A percentile compares a stretch with the other conserved stretches of the same genome.
Evolutionary conservation across 1,140 invertebrate genomes (phyloP).

Genomic region (Heterodera schachtii): DNA sequence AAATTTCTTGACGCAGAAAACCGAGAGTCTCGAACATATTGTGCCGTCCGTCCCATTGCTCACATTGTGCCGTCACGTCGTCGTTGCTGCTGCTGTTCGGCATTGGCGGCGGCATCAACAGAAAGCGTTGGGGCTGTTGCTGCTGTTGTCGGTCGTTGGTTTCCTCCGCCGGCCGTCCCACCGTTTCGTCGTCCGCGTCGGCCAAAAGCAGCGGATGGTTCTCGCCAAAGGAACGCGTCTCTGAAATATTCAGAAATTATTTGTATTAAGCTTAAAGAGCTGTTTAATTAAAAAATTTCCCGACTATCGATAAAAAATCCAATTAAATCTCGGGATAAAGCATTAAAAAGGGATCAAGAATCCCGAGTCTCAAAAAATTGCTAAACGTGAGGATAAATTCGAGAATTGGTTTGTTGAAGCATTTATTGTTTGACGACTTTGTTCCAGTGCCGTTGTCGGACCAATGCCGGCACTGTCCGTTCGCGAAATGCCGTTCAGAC

Average conservation of each 20-base stretch:
- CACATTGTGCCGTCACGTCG: neutral
- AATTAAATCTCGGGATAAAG: no score
- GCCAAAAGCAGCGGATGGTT: constrained; percentile 36
- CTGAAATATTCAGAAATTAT: neutral
- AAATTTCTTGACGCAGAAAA: no score
- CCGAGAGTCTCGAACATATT: no score
- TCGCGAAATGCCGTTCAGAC: constrained; percentile 31
- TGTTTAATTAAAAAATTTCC: no score
- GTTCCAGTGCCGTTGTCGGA: neutral
- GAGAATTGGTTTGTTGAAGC: neutral
- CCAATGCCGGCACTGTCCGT: neutral
- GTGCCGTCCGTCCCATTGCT: no score
- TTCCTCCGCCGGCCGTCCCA: neutral
- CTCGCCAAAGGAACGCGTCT: constrained; percentile 27
- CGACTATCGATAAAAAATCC: no score
- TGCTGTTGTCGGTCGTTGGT: neutral
- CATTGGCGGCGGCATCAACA: constrained; percentile 2
- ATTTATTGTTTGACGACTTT: neutral
- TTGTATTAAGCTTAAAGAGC: no score
- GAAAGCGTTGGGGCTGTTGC: neutral
- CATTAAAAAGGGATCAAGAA: no score
- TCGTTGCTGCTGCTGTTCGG: constrained; percentile 25
- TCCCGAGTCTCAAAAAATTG: no score
- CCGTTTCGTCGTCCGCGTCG: constrained; percentile 17
- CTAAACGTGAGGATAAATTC: neutral